A percentile compares a stretch with the other conserved stretches of the same genome.
Evolutionary conservation across 2,113 vertebrate species (phyloP).

Genomic region (Acanthochromis polyacanthus): DNA sequence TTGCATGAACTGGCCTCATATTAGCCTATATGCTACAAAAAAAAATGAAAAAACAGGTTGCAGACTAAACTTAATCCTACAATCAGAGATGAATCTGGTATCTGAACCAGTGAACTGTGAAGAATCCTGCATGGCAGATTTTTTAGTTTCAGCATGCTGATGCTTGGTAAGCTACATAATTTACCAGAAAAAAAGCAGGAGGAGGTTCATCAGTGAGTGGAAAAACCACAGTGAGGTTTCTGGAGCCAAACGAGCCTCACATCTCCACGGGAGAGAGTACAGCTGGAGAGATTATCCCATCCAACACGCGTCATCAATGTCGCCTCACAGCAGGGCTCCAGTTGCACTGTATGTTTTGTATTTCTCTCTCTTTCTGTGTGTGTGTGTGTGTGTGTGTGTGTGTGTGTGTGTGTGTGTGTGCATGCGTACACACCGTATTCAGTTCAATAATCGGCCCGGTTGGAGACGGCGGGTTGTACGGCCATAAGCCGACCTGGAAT

Average conservation of each 20-base stretch:
- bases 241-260: conserved; percentile 63
- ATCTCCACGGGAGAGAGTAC: conserved; percentile 70
- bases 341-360: conserved; percentile 57
- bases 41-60: neutral
- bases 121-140: neutral
- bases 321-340: conserved; percentile 73
- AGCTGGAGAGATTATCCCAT: conserved; percentile 80
- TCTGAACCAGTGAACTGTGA: neutral
- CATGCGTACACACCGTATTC: neutral
- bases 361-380: conserved; percentile 28
- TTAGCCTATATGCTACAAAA: neutral
- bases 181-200: conserved; percentile 18
- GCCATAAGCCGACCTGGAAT: conserved; percentile 88
- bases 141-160: neutral
- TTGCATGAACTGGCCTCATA: conserved; percentile 3
- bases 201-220: conserved; percentile 33
- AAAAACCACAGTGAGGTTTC: conserved; percentile 47
- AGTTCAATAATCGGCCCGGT: conserved; percentile 76
- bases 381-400: conserved; percentile 31
- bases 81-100: neutral
- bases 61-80: neutral
- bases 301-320: conserved; percentile 80
- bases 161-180: neutral
- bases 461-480: conserved; percentile 76
- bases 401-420: conserved; percentile 52